A percentile compares a stretch with the other conserved stretches of the same genome.
Evolutionary conservation across 2,888 invertebrate species (phyloP).

Genomic region (Ommatoiulus sabulosus): DNA sequence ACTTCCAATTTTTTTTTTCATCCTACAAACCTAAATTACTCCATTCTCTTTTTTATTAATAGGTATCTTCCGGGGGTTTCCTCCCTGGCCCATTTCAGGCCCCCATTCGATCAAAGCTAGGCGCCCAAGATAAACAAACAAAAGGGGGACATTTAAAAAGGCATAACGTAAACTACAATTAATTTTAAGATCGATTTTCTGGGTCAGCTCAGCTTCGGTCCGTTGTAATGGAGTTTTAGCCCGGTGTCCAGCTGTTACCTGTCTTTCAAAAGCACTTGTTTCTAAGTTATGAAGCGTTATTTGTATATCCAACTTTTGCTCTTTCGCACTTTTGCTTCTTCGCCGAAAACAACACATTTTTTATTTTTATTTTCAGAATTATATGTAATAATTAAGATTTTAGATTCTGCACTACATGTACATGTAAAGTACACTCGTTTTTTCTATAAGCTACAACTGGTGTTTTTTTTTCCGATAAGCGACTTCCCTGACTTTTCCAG

Average conservation of each 20-base stretch:
- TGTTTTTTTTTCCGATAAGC: too few species aligned
- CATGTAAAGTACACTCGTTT: too few species aligned
- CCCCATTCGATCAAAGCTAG: constrained; percentile 10
- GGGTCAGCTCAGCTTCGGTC: neutral
- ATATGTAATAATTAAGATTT: too few species aligned
- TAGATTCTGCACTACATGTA: too few species aligned
- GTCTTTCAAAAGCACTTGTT: neutral
- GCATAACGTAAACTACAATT: constrained; percentile 15
- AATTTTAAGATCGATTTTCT: constrained; percentile 45
- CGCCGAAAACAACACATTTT: too few species aligned
- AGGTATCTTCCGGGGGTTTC: constrained; percentile 4
- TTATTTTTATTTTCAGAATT: too few species aligned
- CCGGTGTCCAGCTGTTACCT: constrained; percentile 18
- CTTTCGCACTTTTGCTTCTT: too few species aligned
- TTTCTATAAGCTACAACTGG: too few species aligned
- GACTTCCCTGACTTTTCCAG: too few species aligned
- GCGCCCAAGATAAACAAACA: constrained; percentile 33
- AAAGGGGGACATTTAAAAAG: neutral
- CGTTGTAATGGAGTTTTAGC: neutral
- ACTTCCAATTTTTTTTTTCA: neutral
- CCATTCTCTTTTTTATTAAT: constrained; percentile 44
- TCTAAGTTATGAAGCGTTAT: neutral
- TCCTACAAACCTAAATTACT: constrained; percentile 38
- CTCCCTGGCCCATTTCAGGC: neutral
- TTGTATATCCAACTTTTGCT: neutral